Conservation (phyloP, 2,797 vertebrate species). For the Varecia variegata region DNA sequence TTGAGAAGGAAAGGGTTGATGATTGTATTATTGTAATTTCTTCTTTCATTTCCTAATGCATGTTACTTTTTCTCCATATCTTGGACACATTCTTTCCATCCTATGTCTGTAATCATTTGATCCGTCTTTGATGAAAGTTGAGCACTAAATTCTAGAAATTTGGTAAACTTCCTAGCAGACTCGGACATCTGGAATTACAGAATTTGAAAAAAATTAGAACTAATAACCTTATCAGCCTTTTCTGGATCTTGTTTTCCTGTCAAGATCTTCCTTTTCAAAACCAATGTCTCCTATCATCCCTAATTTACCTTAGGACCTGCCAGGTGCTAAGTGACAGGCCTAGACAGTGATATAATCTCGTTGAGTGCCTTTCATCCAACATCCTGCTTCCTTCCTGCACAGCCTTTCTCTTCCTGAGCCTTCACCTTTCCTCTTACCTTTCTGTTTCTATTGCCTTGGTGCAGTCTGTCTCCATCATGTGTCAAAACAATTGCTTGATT, state of each 20-base stretch:
- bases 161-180: neutral
- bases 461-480: neutral
- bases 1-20: neutral
- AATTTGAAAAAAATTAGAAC: neutral
- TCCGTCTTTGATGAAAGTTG: neutral
- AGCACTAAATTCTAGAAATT: neutral
- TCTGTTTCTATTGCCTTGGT: neutral
- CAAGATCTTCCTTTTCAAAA: neutral
- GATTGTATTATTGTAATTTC: neutral
- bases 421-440: neutral
- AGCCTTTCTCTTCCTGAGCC: neutral
- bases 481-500: neutral
- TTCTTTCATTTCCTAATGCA: neutral
- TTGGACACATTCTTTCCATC: neutral
- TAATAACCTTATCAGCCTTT: neutral
- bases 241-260: neutral
- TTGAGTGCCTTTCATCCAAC: neutral
- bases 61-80: neutral
- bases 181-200: neutral
- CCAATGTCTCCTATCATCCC: neutral
- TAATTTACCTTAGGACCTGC: neutral
- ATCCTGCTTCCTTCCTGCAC: neutral
- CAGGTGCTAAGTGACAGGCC: neutral
- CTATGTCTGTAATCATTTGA: neutral
- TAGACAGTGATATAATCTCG: neutral